phyloP scores from a whole-genome alignment of 2,797 vertebrate species.

The Megalops cyprinoides region DNA sequence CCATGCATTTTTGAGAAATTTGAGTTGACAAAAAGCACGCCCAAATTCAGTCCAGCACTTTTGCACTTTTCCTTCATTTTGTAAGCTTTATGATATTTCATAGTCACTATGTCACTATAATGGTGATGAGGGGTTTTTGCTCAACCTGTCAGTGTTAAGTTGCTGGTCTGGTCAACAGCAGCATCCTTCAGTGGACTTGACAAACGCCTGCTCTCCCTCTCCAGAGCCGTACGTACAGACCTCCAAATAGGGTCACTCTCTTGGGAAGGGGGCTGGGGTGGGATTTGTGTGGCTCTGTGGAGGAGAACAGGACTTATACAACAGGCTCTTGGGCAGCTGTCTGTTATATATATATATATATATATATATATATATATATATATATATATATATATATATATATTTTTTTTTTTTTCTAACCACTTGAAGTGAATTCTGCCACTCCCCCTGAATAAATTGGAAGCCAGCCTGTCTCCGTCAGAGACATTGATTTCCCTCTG shows the following conservation, averaged over 20 bases:
- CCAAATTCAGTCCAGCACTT: background rate
- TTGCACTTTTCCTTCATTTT: background rate
- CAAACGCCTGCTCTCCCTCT: constrained; percentile 58
- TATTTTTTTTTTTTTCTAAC: constrained; percentile 30
- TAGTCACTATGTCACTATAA: background rate
- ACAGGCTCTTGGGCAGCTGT: constrained; percentile 73
- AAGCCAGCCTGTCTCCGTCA: constrained; percentile 2
- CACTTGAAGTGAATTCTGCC: constrained; percentile 42
- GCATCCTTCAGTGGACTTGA: constrained; percentile 59
- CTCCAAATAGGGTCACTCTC: constrained; percentile 45
- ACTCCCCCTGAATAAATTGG: constrained; percentile 27
- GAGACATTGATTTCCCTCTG: background rate
- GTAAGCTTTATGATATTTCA: background rate
- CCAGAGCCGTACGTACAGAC: constrained; percentile 24
- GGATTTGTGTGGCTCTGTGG: constrained; percentile 41
- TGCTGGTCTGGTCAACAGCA: background rate
- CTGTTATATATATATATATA: constrained; percentile 55
- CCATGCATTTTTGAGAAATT: constrained; percentile 39
- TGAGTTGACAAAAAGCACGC: background rate
- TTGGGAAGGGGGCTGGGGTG: constrained; percentile 20
- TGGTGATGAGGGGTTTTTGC: background rate
- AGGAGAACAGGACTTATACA: constrained; percentile 53
- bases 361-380: too few relatives aligned
- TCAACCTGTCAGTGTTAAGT: background rate
- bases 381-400: constrained; percentile 1